A percentile compares a stretch with the other conserved stretches of the same genome.
phyloP scores from a whole-genome alignment of 2,888 invertebrate species.

The Smittia aterrima region DNA sequence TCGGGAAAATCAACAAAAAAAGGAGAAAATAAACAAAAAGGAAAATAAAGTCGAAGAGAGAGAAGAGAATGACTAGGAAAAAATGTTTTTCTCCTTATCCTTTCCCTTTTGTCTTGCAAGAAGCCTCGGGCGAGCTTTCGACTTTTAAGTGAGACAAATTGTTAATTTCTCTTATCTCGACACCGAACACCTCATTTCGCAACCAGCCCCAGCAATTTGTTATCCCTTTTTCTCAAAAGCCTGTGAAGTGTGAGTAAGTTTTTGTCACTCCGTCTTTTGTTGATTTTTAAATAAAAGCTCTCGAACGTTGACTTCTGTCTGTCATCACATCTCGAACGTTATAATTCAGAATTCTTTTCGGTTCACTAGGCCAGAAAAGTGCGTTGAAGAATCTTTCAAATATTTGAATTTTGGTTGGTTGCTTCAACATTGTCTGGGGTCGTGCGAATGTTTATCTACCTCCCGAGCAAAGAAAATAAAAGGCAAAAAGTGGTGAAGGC shows the following conservation, averaged over 20 bases:
- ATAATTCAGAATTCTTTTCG: neutral
- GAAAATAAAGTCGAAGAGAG: neutral
- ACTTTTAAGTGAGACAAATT: neutral
- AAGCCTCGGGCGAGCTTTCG: neutral
- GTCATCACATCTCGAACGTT: too few species aligned
- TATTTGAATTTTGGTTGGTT: slow-evolving; percentile 10
- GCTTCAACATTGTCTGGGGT: neutral
- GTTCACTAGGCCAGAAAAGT: slow-evolving; percentile 17
- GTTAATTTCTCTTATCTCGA: neutral
- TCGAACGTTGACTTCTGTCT: slow-evolving; percentile 16
- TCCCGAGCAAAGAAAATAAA: neutral
- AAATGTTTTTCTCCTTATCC: neutral
- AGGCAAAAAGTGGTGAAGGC: neutral
- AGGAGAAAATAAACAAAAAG: neutral
- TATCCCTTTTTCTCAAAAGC: neutral
- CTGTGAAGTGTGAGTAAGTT: neutral
- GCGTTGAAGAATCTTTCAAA: slow-evolving; percentile 31
- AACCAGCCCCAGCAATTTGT: neutral
- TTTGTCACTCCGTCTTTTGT: slow-evolving; percentile 9
- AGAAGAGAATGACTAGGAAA: neutral
- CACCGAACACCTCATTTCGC: neutral
- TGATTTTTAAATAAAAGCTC: slow-evolving; percentile 30
- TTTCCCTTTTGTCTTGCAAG: neutral
- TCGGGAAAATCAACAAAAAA: neutral
- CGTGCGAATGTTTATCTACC: too few species aligned